Conservation (phyloP, 2,113 vertebrate species). For the Merops nubicus region DNA sequence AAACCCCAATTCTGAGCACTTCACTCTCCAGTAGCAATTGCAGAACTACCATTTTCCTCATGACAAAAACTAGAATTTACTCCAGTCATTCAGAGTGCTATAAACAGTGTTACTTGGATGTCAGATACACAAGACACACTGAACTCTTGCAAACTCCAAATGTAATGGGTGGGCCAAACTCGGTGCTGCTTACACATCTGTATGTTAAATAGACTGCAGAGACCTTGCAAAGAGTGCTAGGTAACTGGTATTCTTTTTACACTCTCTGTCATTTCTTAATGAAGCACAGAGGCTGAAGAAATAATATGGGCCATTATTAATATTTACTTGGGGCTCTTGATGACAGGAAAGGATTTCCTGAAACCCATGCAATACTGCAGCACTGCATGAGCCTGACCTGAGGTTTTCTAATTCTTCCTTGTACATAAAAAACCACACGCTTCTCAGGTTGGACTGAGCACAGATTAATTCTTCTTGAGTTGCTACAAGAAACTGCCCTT, state of each 20-base stretch:
- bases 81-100: not conserved
- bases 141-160: not conserved
- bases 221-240: not conserved
- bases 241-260: not conserved
- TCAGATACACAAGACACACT: not conserved
- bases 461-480: not conserved
- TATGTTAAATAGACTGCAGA: not conserved
- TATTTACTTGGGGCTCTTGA: not conserved
- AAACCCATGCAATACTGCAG: not conserved
- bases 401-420: not conserved
- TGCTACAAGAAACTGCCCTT: not conserved
- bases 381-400: not conserved
- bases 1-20: too few species aligned
- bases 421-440: not conserved
- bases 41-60: not conserved
- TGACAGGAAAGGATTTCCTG: not conserved
- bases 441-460: not conserved
- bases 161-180: not conserved
- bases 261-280: not conserved
- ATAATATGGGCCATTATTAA: not conserved
- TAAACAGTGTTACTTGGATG: not conserved
- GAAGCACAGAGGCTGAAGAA: not conserved
- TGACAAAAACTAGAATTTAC: not conserved
- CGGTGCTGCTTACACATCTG: not conserved
- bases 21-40: not conserved